These are phyloP conservation scores for Drosophila anceps DNA, from an alignment of 2,888 invertebrate genomes.

Conservation along the genomic window DNA sequence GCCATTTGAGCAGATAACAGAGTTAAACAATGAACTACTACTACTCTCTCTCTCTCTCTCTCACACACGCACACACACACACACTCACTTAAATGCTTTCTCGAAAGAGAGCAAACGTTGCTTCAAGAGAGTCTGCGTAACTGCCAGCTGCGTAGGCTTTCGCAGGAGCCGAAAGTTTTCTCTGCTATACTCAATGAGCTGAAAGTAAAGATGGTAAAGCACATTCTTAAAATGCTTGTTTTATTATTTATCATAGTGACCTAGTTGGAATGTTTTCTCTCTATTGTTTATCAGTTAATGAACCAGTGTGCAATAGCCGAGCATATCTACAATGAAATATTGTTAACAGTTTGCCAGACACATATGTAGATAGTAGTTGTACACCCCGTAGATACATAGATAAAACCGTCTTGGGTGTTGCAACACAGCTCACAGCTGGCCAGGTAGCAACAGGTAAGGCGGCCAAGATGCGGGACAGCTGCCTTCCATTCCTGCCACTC, in stretches of 20 bases:
- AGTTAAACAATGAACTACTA: constrained; percentile 14
- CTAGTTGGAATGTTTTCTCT: constrained; percentile 34
- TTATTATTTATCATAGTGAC: constrained; percentile 52
- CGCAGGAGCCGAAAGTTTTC: not conserved
- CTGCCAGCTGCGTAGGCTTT: not conserved
- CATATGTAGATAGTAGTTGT: constrained; percentile 50
- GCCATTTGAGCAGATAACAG: constrained; percentile 38
- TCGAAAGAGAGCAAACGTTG: constrained; percentile 2
- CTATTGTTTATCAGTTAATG: constrained; percentile 63
- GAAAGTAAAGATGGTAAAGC: not conserved
- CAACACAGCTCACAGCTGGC: constrained; percentile 44
- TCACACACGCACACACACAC: not conserved
- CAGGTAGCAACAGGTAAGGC: constrained; percentile 66
- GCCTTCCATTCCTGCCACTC: constrained; percentile 30
- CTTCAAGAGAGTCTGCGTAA: not conserved
- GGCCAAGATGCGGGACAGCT: constrained; percentile 59
- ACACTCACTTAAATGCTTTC: not conserved
- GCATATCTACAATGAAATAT: constrained; percentile 20
- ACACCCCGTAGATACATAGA: constrained; percentile 48
- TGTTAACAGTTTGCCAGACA: constrained; percentile 50
- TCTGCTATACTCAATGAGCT: not conserved
- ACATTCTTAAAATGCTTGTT: not conserved
- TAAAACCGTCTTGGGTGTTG: constrained; percentile 67
- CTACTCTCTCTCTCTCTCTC: no score
- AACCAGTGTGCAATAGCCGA: constrained; percentile 39